Conservation (phyloP, 2,797 vertebrate genomes). For the Enteromius viviparus region DNA sequence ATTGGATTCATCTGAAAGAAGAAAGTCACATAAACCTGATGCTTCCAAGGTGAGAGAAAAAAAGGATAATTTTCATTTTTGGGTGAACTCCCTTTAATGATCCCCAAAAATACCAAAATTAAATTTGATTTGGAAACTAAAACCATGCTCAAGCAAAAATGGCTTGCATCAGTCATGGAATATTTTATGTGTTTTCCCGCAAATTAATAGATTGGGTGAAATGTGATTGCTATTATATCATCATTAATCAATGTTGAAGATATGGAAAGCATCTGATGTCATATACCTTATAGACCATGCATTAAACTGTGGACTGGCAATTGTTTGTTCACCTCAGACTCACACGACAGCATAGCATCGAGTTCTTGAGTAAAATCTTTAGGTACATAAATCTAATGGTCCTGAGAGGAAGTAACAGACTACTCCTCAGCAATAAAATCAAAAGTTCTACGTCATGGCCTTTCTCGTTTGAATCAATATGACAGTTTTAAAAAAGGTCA, state of each 20-base stretch:
- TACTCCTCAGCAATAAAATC: conserved; percentile 35
- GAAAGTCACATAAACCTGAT: too few relatives aligned
- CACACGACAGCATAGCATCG: conserved; percentile 14
- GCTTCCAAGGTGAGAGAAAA: too few relatives aligned
- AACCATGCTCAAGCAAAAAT: not conserved
- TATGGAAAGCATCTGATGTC: conserved; percentile 17
- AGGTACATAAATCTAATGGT: conserved; percentile 55
- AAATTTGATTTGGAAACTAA: not conserved
- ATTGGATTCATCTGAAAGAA: too few relatives aligned
- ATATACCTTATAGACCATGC: not conserved
- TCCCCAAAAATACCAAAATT: not conserved
- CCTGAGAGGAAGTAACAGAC: conserved; percentile 7
- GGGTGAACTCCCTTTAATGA: too few relatives aligned
- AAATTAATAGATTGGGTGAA: not conserved
- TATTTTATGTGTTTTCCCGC: not conserved
- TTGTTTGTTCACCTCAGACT: conserved; percentile 45
- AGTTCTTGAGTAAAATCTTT: conserved; percentile 53
- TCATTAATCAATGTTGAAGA: not conserved
- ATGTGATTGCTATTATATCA: not conserved
- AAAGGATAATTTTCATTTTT: too few relatives aligned
- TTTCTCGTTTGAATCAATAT: conserved; percentile 43
- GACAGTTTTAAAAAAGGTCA: conserved; percentile 23
- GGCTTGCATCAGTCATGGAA: not conserved
- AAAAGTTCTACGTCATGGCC: conserved; percentile 44
- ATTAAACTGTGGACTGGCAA: not conserved